Conservation (phyloP, 2,113 vertebrate genomes). For the Mus musculus region GRCm39 chr13:18352501-18353000, state of each 20-base stretch:
- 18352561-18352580: neutral
- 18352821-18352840: neutral
- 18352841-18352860: neutral
- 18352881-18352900: neutral
- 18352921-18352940: neutral
- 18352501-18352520: neutral
- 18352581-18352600: neutral
- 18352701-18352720: slow-evolving; percentile 44
- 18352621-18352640: neutral
- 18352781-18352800: slow-evolving; percentile 6
- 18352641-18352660: neutral
- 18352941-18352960: neutral
- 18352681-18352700: neutral
- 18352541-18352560: neutral
- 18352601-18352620: neutral
- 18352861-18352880: neutral
- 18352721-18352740: neutral
- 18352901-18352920: neutral
- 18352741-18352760: neutral
- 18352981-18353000: neutral
- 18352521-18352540: neutral
- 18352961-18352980: neutral
- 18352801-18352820: neutral
- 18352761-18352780: neutral
- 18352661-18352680: neutral